Evolutionary conservation across 2,113 vertebrate genomes (phyloP).

Genomic region (Tonatia bakeri): DNA sequence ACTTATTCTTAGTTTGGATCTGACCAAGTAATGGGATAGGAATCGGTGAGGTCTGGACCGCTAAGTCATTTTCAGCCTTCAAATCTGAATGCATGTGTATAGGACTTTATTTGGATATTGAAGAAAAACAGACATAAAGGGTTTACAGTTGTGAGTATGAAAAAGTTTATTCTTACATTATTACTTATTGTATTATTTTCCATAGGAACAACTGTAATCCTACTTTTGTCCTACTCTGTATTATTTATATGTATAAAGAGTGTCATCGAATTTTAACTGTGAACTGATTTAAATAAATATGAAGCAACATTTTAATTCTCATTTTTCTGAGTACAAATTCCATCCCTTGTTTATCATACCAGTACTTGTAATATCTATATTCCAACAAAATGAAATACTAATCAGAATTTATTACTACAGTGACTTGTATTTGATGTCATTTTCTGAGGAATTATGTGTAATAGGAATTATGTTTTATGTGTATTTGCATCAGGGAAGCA

Average conservation of each 20-base stretch:
- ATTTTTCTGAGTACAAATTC: slow-evolving; percentile 22
- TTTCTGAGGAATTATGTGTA: slow-evolving; percentile 8
- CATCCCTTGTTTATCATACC: not conserved
- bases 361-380: not conserved
- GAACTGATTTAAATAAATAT: slow-evolving; percentile 20
- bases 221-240: not conserved
- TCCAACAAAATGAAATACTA: not conserved
- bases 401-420: not conserved
- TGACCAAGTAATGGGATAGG: not conserved
- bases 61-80: not conserved
- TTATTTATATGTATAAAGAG: not conserved
- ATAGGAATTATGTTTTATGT: not conserved
- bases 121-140: not conserved
- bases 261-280: slow-evolving; percentile 14
- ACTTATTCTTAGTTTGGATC: slow-evolving; percentile 20
- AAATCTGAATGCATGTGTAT: not conserved
- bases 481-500: not conserved
- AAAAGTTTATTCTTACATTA: too few relatives aligned
- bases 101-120: not conserved
- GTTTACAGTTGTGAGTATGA: too few relatives aligned
- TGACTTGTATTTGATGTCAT: not conserved
- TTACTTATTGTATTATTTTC: too few relatives aligned
- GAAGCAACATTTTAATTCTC: not conserved
- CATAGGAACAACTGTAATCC: not conserved
- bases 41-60: not conserved